A percentile compares a stretch with the other conserved stretches of the same genome.
These are phyloP conservation scores for Fringilla coelebs DNA, from an alignment of 2,797 vertebrate species.

Conservation along the genomic window DNA sequence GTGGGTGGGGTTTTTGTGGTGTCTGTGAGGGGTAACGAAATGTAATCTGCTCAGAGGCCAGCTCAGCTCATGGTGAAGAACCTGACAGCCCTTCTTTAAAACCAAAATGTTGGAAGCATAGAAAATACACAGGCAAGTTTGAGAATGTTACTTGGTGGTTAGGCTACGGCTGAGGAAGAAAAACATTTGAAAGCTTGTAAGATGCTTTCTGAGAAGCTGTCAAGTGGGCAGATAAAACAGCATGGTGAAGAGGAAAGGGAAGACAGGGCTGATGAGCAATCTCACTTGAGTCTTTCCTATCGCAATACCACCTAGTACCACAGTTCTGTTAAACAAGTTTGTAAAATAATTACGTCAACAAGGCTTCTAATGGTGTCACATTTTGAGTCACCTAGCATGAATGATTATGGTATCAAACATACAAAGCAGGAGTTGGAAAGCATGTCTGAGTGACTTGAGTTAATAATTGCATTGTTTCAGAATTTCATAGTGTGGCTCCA, in stretches of 20 bases:
- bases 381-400: not conserved
- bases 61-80: not conserved
- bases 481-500: not conserved
- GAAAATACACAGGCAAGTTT: not conserved
- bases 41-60: not conserved
- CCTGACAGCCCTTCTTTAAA: not conserved
- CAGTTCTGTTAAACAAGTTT: not conserved
- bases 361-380: not conserved
- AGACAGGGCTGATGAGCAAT: not conserved
- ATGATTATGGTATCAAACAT: not conserved
- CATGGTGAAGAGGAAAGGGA: not conserved
- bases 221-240: not conserved
- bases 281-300: not conserved
- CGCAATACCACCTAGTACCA: not conserved
- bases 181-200: not conserved
- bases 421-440: not conserved
- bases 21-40: not conserved
- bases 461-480: not conserved
- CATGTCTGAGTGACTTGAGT: not conserved
- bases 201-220: not conserved
- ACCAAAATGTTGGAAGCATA: not conserved
- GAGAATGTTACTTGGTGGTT: not conserved
- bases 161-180: not conserved
- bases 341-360: not conserved
- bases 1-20: not conserved